Conservation (phyloP, 2,113 vertebrate genomes). For the Natator depressus region DNA sequence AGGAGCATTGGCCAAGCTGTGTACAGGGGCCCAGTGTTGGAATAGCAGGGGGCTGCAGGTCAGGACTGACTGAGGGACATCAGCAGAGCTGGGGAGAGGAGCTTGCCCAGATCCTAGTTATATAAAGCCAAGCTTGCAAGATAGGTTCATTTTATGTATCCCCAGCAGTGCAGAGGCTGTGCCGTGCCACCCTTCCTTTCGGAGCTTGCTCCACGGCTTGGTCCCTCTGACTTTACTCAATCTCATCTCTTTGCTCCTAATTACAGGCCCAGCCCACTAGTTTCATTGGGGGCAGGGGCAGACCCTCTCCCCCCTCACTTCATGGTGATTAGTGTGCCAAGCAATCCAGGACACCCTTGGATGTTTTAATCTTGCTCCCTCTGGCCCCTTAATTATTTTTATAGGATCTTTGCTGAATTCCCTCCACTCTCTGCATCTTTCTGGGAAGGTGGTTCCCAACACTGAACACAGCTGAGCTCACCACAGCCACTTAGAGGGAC, state of each 20-base stretch:
- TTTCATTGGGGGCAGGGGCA: not conserved
- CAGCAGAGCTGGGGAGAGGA: not conserved
- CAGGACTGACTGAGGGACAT: not conserved
- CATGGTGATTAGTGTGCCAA: not conserved
- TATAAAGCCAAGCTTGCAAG: not conserved
- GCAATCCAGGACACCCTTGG: not conserved
- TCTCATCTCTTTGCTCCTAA: not conserved
- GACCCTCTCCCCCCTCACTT: not conserved
- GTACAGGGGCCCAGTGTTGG: not conserved
- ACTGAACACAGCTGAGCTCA: not conserved
- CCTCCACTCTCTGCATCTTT: not conserved
- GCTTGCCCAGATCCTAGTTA: not conserved
- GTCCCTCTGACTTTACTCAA: not conserved
- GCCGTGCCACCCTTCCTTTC: fast-evolving
- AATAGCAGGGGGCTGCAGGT: not conserved
- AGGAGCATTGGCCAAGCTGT: not conserved
- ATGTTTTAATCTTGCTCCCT: not conserved
- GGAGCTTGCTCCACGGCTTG: not conserved
- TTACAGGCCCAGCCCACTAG: not conserved
- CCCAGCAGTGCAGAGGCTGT: fast-evolving
- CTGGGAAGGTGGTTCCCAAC: not conserved
- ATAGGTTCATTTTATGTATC: not conserved
- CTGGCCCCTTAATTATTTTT: no score
- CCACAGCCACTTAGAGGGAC: not conserved
- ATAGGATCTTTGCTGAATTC: not conserved